phyloP scores from a whole-genome alignment of 2,888 invertebrate species.

The Carterocephalus palaemon region DNA sequence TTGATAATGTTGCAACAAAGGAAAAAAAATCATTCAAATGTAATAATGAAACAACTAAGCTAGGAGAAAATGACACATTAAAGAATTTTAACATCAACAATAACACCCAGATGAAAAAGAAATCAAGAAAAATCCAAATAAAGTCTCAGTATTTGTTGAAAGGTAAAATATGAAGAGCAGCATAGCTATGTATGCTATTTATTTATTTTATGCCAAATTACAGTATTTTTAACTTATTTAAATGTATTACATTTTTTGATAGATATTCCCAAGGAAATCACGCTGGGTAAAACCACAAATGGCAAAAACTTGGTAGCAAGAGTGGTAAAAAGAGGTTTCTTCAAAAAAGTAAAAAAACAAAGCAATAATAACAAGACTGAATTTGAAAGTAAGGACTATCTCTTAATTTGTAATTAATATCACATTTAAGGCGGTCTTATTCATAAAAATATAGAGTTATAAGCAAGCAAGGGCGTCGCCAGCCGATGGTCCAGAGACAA shows the following conservation, averaged over 20 bases:
- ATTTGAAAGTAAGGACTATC: slow-evolving; percentile 8
- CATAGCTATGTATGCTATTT: too few relatives aligned
- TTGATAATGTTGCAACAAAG: too few relatives aligned
- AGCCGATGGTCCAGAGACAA: too few relatives aligned
- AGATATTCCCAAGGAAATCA: slow-evolving; percentile 66
- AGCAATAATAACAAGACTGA: slow-evolving; percentile 1
- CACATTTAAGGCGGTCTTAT: too few relatives aligned
- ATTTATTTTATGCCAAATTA: too few relatives aligned
- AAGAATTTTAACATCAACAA: background rate
- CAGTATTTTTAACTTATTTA: too few relatives aligned
- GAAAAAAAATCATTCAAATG: too few relatives aligned
- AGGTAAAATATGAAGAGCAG: slow-evolving; percentile 40
- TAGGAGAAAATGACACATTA: background rate
- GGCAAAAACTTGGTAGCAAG: slow-evolving; percentile 62
- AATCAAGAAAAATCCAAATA: slow-evolving; percentile 41
- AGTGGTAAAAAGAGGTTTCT: slow-evolving; percentile 39
- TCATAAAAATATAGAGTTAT: too few relatives aligned
- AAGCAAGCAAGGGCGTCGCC: too few relatives aligned
- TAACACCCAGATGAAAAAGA: slow-evolving; percentile 5
- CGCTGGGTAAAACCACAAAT: slow-evolving; percentile 55
- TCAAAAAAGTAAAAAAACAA: slow-evolving; percentile 1
- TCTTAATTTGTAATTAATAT: too few relatives aligned
- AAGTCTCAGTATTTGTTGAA: slow-evolving; percentile 57
- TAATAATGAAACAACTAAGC: too few relatives aligned
- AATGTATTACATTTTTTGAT: slow-evolving; percentile 30